phyloP scores from a whole-genome alignment of 1,140 invertebrate genomes.

The Pentalonia nigronervosa region DNA sequence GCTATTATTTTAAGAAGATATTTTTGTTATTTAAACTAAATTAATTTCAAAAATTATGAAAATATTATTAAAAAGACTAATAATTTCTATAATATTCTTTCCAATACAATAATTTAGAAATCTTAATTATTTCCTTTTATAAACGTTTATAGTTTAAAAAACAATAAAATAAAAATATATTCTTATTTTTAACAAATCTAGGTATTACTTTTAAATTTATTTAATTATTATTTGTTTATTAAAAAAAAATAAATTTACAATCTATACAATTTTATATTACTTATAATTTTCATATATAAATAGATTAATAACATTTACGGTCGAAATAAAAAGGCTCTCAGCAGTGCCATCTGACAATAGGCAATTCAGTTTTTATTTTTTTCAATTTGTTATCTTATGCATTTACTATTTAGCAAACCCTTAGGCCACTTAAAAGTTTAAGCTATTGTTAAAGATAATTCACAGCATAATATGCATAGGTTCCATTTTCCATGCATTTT shows the following conservation, averaged over 20 bases:
- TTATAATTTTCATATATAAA: too few relatives aligned
- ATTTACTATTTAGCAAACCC: too few relatives aligned
- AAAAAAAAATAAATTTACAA: neutral
- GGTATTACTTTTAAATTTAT: neutral
- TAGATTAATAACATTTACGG: too few relatives aligned
- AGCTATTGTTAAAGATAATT: neutral
- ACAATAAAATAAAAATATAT: neutral
- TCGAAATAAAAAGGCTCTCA: too few relatives aligned
- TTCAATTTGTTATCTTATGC: too few relatives aligned
- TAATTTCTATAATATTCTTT: neutral
- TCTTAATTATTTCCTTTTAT: neutral
- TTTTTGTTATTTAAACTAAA: too few relatives aligned
- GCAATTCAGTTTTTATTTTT: too few relatives aligned
- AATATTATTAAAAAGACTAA: too few relatives aligned
- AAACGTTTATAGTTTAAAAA: neutral
- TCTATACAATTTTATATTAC: neutral
- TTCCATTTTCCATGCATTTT: neutral
- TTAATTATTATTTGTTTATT: neutral
- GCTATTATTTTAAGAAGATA: neutral
- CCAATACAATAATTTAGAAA: neutral
- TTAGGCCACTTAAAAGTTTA: neutral
- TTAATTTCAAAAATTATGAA: too few relatives aligned
- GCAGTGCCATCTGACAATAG: too few relatives aligned
- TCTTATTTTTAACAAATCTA: neutral
- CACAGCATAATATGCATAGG: neutral